Conservation (phyloP, 2,113 vertebrate genomes). For the Tichodroma muraria region DNA sequence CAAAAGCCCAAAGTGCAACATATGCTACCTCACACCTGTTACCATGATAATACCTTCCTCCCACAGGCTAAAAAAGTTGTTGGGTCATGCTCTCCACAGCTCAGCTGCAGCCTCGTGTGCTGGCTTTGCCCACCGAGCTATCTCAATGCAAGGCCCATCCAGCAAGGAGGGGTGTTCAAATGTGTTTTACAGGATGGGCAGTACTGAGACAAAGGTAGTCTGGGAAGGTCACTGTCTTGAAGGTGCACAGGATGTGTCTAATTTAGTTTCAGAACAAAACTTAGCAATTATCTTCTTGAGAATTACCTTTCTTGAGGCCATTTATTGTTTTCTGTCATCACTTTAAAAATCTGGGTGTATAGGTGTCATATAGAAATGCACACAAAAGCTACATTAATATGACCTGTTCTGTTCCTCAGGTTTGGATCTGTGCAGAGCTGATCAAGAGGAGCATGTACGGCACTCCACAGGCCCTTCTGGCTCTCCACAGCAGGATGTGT, state of each 20-base stretch:
- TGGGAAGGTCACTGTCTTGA: not conserved
- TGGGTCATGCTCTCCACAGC: not conserved
- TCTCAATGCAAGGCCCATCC: not conserved
- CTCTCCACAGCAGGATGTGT: not conserved
- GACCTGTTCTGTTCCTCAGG: not conserved
- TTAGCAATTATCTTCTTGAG: not conserved
- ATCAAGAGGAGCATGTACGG: accelerated
- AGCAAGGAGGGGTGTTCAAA: not conserved
- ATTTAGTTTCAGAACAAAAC: not conserved
- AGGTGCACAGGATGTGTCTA: not conserved
- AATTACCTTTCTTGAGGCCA: not conserved
- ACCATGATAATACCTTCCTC: conserved; percentile 37
- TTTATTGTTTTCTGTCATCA: not conserved
- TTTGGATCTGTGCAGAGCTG: not conserved
- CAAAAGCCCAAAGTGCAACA: conserved; percentile 14
- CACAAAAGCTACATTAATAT: not conserved
- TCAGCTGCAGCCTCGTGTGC: not conserved
- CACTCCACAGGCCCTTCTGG: not conserved
- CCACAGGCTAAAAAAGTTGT: conserved; percentile 49
- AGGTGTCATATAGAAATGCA: not conserved
- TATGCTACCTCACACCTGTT: conserved; percentile 64
- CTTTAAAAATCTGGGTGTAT: not conserved
- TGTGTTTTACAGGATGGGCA: not conserved
- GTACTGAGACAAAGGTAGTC: not conserved
- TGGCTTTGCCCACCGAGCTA: not conserved